A percentile compares a stretch with the other conserved stretches of the same genome.
Evolutionary conservation across 2,888 invertebrate genomes (phyloP).

Genomic region (Darwinula stevensoni): DNA sequence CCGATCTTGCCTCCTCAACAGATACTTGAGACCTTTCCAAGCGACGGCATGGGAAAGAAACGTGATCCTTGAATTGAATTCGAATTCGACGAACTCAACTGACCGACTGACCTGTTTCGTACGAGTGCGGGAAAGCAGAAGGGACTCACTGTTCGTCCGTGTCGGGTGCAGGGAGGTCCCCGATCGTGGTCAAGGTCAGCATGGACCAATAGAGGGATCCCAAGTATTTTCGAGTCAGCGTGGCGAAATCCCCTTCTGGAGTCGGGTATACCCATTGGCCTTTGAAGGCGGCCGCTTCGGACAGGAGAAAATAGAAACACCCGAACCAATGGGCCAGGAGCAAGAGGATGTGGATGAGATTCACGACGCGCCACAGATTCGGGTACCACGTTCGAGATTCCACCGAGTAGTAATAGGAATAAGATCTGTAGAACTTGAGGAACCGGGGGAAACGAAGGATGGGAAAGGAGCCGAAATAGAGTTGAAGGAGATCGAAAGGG

Average conservation of each 20-base stretch:
- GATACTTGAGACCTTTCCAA: too few species aligned
- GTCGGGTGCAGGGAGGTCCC: conserved; percentile 79
- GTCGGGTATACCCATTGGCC: conserved; percentile 22
- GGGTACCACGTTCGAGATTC: conserved; percentile 86
- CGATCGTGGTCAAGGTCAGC: conserved; percentile 75
- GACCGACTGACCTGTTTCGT: too few species aligned
- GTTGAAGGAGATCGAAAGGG: conserved; percentile 60
- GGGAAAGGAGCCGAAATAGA: conserved; percentile 49
- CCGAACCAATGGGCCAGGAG: conserved; percentile 93
- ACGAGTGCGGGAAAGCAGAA: too few species aligned
- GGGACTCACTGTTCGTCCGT: conserved; percentile 79
- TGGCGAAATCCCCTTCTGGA: conserved; percentile 57
- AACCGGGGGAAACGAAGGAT: conserved; percentile 31
- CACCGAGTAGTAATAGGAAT: conserved; percentile 80
- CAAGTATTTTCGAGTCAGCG: conserved; percentile 66
- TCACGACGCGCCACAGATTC: conserved; percentile 80
- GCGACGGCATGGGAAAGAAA: too few species aligned
- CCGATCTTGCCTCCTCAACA: too few species aligned
- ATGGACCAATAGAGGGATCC: conserved; percentile 92
- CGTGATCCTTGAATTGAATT: too few species aligned
- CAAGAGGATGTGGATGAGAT: conserved; percentile 73
- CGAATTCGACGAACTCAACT: too few species aligned
- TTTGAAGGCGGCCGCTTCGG: conserved; percentile 60
- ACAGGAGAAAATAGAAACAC: conserved; percentile 80
- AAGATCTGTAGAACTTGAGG: conserved; percentile 38